These are phyloP conservation scores for Oryctolagus cuniculus DNA, from an alignment of 2,113 vertebrate species.

Conservation along the genomic window mOryCun1.1 NC_091453.1:6744001-6744500, in stretches of 20 bases:
- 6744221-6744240: too few species aligned
- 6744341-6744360: constrained; percentile 46
- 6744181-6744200: too few species aligned
- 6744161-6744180: too few species aligned
- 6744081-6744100: too few species aligned
- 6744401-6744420: neutral
- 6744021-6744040: too few species aligned
- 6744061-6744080: too few species aligned
- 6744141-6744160: too few species aligned
- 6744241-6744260: neutral
- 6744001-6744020: too few species aligned
- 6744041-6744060: too few species aligned
- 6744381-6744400: neutral
- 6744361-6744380: neutral
- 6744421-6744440: constrained; percentile 40
- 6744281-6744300: neutral
- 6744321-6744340: constrained; percentile 15
- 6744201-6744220: too few species aligned
- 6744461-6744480: neutral
- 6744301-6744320: neutral
- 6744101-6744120: too few species aligned
- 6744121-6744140: too few species aligned
- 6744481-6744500: constrained; percentile 33
- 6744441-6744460: constrained; percentile 32
- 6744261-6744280: constrained; percentile 18